These are phyloP conservation scores for Corythoichthys haematopterus DNA, from an alignment of 2,113 vertebrate species.

Conservation along the genomic window DNA sequence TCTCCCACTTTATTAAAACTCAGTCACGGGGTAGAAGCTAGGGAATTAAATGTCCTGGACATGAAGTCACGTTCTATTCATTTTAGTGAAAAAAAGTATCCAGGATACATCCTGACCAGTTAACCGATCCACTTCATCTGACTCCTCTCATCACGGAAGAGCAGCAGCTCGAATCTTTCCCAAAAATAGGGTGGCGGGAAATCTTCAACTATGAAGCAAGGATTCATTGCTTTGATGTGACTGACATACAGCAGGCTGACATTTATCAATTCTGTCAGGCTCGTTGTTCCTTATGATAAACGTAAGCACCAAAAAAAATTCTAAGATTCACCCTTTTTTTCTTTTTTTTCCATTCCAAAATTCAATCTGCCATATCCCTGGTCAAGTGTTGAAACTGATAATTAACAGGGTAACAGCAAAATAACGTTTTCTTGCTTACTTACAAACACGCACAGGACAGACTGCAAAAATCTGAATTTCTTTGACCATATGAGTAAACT, in stretches of 20 bases:
- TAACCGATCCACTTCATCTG: no score
- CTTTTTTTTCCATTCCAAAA: constrained; percentile 1
- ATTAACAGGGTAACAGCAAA: constrained; percentile 5
- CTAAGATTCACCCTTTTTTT: not conserved
- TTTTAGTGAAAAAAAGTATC: no score
- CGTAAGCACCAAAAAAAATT: constrained; percentile 47
- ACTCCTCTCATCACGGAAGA: no score
- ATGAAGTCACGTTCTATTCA: no score
- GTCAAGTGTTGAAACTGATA: not conserved
- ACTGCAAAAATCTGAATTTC: not conserved
- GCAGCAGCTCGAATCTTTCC: no score
- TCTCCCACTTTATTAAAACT: no score
- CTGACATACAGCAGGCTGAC: constrained; percentile 24
- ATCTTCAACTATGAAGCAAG: constrained; percentile 1
- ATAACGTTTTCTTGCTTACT: not conserved
- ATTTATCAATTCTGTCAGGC: constrained; percentile 41
- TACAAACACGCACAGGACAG: not conserved
- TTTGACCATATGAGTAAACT: not conserved
- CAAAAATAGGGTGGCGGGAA: not conserved
- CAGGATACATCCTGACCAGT: no score
- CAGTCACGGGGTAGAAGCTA: no score
- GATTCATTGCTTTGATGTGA: constrained; percentile 11
- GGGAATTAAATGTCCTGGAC: no score
- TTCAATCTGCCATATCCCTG: not conserved
- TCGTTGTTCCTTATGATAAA: constrained; percentile 49